Evolutionary conservation across 2,113 vertebrate genomes (phyloP).

Genomic region (Semnornis frantzii): DNA sequence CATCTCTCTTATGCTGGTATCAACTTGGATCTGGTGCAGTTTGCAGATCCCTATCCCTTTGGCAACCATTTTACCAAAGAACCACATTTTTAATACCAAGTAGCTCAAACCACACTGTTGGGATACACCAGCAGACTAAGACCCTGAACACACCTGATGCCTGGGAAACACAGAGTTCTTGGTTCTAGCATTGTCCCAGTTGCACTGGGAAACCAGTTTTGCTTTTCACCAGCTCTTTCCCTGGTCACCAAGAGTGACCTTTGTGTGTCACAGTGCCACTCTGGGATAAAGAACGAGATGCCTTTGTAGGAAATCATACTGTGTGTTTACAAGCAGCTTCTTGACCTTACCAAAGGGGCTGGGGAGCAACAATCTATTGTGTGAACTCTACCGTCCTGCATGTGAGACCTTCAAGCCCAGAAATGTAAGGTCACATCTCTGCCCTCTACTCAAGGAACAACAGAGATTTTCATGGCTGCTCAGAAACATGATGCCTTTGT

Average conservation of each 20-base stretch:
- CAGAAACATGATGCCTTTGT: background rate
- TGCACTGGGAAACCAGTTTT: conserved; percentile 12
- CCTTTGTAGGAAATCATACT: conserved; percentile 26
- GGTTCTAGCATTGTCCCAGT: background rate
- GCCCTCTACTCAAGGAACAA: background rate
- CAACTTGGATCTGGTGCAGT: background rate
- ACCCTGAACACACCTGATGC: background rate
- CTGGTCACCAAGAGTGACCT: conserved; percentile 13
- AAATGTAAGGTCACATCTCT: background rate
- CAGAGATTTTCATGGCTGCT: background rate
- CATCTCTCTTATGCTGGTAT: too few relatives aligned
- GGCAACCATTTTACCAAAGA: background rate
- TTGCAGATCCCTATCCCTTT: background rate
- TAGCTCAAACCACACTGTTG: background rate
- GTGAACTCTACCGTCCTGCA: background rate
- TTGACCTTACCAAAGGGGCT: conserved; percentile 42
- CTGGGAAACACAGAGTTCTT: background rate
- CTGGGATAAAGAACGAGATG: conserved; percentile 8
- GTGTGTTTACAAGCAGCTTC: conserved; percentile 48
- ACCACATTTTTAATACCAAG: background rate
- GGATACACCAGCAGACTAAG: background rate
- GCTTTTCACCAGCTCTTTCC: background rate
- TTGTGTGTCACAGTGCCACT: conserved; percentile 33
- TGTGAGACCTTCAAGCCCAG: background rate
- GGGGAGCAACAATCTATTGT: conserved; percentile 2